Percentiles rank a stretch among this genome's conserved stretches.
Evolutionary conservation across 92 coral and sea anemone species (phyloP).

Genomic region (Porites lobata): DNA sequence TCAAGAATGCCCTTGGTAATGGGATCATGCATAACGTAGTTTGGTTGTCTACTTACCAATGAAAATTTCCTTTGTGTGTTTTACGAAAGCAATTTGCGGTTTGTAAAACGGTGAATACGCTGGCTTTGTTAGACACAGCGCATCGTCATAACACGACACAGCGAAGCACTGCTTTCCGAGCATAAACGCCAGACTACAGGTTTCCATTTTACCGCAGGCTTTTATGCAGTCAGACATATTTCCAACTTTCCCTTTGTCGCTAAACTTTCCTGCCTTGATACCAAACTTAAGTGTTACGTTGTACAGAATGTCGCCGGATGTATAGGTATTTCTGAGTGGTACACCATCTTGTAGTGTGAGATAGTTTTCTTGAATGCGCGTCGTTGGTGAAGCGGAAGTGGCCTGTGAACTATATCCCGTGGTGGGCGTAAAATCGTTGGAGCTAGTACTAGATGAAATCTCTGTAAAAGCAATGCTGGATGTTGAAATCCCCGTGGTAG

Average conservation of each 20-base stretch:
- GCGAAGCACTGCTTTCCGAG: constrained; percentile 92
- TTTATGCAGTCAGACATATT: constrained; percentile 85
- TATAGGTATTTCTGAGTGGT: constrained; percentile 71
- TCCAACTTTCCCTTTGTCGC: constrained; percentile 77
- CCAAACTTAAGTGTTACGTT: constrained; percentile 87
- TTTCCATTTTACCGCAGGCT: constrained; percentile 80
- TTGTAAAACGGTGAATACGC: constrained; percentile 87
- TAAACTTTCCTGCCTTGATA: constrained; percentile 86
- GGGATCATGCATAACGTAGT: neutral
- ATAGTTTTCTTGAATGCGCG: constrained; percentile 58
- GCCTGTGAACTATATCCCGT: neutral
- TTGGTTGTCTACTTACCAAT: constrained; percentile 30
- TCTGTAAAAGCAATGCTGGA: neutral
- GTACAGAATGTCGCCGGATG: constrained; percentile 74
- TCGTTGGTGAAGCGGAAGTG: constrained; percentile 36
- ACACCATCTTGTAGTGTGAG: constrained; percentile 68
- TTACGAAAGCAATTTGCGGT: constrained; percentile 87
- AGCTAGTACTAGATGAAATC: neutral
- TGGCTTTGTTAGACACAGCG: constrained; percentile 83
- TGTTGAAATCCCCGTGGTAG: constrained; percentile 23
- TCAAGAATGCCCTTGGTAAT: too few species aligned
- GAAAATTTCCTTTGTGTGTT: constrained; percentile 61
- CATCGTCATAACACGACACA: constrained; percentile 81
- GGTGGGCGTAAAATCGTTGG: constrained; percentile 33
- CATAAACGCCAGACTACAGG: constrained; percentile 95